Evolutionary conservation across 2,113 vertebrate species (phyloP), one percentile per base, ranked within the genome.

Genomic region (Oxygymnocypris stewartii): DNA sequence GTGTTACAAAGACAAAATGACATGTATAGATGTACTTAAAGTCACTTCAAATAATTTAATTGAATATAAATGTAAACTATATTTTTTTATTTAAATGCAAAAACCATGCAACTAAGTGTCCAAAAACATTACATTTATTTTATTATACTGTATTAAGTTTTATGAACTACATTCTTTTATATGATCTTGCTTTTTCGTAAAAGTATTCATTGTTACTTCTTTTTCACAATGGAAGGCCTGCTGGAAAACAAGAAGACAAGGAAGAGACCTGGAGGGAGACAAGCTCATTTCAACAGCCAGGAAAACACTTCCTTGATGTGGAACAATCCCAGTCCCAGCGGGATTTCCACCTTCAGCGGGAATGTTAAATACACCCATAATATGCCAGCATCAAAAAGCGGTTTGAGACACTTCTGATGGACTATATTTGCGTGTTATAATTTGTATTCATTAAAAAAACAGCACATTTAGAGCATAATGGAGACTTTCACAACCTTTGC

Each of bases 331-430:
- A 54, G 57, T 75, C 42, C 59, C 61, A 20, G 12, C 18, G 49
- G 42, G 84, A 81, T 59, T 59, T 86, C 84, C 86, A 86, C 82
- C 61, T 51, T 49, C 20, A n/a, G 20, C 47, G 65, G 75, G 71
- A 84, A 84, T 74, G 63, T 75, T 84, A 84, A 81, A 86, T 16
- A 23, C 44, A 84, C 42, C 81, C 83, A n/a, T n/a, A n/a, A 87
- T 73, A 35, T 85, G 76, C 12, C 31, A 51, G 23, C 31, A 49
- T 47, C 61, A 16, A 84, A n/a, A 54, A 76, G 16, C 0, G 20
- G 14, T 47, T 65, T 44, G 2, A 14, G 9, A 31, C 25, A 28
- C 16, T 54, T 37, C 16, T 20, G 9, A 71, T 71, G 16, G 8
- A 40, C 10, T 71, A 40, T 40, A 71, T 69, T 42, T n/a, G 11